Percentiles rank a stretch among this genome's conserved stretches.
Conservation (phyloP, 2,888 invertebrate species). For the Apamea epomidion region DNA sequence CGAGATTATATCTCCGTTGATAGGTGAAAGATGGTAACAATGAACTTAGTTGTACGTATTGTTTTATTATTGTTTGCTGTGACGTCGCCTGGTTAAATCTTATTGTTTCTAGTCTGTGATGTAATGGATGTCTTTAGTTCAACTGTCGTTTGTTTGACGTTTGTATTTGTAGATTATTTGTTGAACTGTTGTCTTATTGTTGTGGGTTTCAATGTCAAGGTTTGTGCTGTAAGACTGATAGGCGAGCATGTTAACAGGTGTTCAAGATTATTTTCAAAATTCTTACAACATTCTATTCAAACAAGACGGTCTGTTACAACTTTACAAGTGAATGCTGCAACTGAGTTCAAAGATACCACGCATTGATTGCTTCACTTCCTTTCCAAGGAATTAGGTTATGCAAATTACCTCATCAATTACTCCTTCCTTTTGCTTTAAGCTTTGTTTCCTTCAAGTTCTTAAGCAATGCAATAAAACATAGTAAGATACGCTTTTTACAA, state of each 20-base stretch:
- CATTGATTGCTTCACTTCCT: constrained; percentile 60
- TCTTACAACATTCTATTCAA: constrained; percentile 20
- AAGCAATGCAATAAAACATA: constrained; percentile 18
- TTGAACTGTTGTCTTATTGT: constrained; percentile 60
- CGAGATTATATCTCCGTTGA: constrained; percentile 85
- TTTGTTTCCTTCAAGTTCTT: constrained; percentile 28
- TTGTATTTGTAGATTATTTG: constrained; percentile 67
- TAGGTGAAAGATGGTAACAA: constrained; percentile 82
- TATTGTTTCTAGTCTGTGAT: constrained; percentile 79
- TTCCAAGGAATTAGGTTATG: constrained; percentile 50
- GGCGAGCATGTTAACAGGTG: constrained; percentile 38
- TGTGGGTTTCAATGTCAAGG: constrained; percentile 60
- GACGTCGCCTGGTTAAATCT: constrained; percentile 79
- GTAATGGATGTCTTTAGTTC: constrained; percentile 73
- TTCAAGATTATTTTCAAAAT: constrained; percentile 29
- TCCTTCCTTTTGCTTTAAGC: constrained; percentile 20
- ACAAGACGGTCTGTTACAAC: constrained; percentile 24
- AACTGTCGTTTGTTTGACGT: constrained; percentile 67
- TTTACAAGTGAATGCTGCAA: constrained; percentile 41
- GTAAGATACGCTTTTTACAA: neutral
- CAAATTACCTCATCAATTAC: constrained; percentile 53
- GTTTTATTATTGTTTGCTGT: constrained; percentile 72
- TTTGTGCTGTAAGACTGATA: constrained; percentile 26
- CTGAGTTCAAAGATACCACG: constrained; percentile 48
- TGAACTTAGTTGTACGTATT: constrained; percentile 82